These are phyloP conservation scores for Celastrina argiolus DNA, from an alignment of 2,888 invertebrate genomes.

Conservation along the genomic window DNA sequence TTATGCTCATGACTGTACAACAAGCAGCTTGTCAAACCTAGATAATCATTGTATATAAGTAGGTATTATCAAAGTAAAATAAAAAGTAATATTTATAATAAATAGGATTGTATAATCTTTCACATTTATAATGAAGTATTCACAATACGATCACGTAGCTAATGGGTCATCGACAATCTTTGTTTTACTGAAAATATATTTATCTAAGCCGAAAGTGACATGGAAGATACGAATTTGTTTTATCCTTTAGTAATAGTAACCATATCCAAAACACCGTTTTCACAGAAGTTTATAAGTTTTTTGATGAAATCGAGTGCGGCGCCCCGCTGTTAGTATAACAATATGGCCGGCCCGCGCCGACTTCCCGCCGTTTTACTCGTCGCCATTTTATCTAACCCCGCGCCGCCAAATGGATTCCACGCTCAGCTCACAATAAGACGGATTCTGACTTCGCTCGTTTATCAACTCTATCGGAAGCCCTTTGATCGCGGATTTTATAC, in stretches of 20 bases:
- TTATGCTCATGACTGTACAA: too few relatives aligned
- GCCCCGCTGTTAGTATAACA: constrained; percentile 64
- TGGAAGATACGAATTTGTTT: too few relatives aligned
- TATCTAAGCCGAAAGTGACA: too few relatives aligned
- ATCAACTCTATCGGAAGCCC: constrained; percentile 12
- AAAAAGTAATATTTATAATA: too few relatives aligned
- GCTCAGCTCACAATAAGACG: constrained; percentile 4
- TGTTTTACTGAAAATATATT: too few relatives aligned
- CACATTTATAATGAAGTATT: too few relatives aligned
- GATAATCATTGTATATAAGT: too few relatives aligned
- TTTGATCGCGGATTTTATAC: constrained; percentile 11
- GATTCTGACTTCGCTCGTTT: constrained; percentile 4
- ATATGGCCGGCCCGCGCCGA: constrained; percentile 53
- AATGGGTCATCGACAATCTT: too few relatives aligned
- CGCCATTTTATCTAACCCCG: constrained; percentile 30
- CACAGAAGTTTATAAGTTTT: constrained; percentile 55
- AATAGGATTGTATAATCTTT: too few relatives aligned
- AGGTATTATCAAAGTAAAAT: too few relatives aligned
- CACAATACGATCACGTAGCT: too few relatives aligned
- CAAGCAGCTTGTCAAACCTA: too few relatives aligned
- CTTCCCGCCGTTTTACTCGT: constrained; percentile 26
- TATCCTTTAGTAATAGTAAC: constrained; percentile 20
- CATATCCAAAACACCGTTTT: constrained; percentile 41
- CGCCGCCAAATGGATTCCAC: constrained; percentile 7
- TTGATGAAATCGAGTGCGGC: constrained; percentile 68